Evolutionary conservation across 2,113 vertebrate genomes (phyloP).

Genomic region (Microcebus griseorufus): DNA sequence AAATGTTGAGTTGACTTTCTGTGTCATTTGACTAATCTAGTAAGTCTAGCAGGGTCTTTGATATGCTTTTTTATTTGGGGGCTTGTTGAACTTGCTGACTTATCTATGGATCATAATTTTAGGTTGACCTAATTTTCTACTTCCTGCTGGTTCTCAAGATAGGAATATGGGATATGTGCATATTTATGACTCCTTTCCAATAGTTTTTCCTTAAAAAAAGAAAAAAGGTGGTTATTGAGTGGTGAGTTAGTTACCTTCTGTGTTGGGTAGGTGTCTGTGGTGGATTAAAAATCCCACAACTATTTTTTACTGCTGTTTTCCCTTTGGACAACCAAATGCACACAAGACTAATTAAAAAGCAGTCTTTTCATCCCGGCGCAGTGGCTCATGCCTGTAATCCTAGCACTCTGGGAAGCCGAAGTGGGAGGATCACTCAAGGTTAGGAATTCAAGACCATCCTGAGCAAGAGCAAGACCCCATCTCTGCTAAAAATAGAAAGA

Average conservation of each 20-base stretch:
- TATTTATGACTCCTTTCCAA: not conserved
- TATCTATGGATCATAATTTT: constrained; percentile 1
- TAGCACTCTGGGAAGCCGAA: too few relatives aligned
- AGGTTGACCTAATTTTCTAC: constrained; percentile 11
- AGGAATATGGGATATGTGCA: not conserved
- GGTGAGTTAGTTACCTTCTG: not conserved
- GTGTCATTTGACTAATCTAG: not conserved
- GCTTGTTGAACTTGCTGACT: not conserved
- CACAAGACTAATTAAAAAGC: constrained; percentile 21
- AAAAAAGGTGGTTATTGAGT: not conserved
- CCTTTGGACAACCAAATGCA: not conserved
- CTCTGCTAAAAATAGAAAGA: too few relatives aligned
- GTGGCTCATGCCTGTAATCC: too few relatives aligned
- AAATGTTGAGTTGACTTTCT: constrained; percentile 42
- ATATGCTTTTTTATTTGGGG: not conserved
- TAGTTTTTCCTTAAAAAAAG: not conserved
- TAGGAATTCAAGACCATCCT: too few relatives aligned
- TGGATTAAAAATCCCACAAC: not conserved
- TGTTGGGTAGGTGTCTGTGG: not conserved
- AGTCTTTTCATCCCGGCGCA: not conserved
- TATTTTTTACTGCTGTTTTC: not conserved
- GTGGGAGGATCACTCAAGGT: too few relatives aligned
- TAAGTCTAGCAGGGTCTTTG: not conserved
- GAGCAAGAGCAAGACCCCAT: too few relatives aligned
- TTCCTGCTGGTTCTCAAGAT: not conserved